A percentile compares a stretch with the other conserved stretches of the same genome.
Conservation (phyloP, 1,140 invertebrate species). For the Diorhabda carinulata region DNA sequence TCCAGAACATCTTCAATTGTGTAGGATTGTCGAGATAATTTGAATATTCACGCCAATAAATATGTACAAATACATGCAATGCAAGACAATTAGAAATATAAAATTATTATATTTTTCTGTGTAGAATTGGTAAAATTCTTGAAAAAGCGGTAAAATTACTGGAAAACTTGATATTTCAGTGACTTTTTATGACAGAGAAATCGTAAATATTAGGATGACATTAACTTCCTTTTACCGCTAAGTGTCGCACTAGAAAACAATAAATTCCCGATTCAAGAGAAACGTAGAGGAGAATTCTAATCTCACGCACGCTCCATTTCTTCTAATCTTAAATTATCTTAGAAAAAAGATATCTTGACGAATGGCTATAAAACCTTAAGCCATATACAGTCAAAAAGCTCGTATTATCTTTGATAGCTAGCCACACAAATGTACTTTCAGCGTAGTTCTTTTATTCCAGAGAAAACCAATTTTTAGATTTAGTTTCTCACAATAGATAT, state of each 20-base stretch:
- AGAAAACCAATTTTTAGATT: neutral
- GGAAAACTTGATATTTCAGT: too few species aligned
- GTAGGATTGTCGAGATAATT: too few species aligned
- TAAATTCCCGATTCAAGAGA: slow-evolving; percentile 10
- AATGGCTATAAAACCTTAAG: slow-evolving; percentile 24
- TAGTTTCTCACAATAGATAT: too few species aligned
- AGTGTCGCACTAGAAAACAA: slow-evolving; percentile 10
- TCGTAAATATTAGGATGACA: slow-evolving; percentile 2
- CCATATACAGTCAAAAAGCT: slow-evolving; percentile 22
- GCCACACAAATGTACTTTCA: slow-evolving; percentile 29
- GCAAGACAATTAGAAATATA: too few species aligned
- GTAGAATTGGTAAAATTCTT: too few species aligned
- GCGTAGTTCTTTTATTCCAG: slow-evolving; percentile 28
- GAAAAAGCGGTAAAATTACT: too few species aligned
- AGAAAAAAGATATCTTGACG: slow-evolving; percentile 30
- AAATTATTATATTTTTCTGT: too few species aligned
- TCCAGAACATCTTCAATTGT: too few species aligned
- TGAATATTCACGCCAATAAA: too few species aligned
- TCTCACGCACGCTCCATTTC: slow-evolving; percentile 35
- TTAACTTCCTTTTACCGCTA: neutral
- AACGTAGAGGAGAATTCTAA: slow-evolving; percentile 27
- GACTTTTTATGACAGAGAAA: too few species aligned
- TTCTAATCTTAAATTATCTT: slow-evolving; percentile 36
- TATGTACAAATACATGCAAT: too few species aligned
- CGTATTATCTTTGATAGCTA: slow-evolving; percentile 22